Percentiles rank a stretch among this genome's conserved stretches.
These are phyloP conservation scores for Liodrosophila aerea DNA, from an alignment of 2,888 invertebrate species.

Conservation along the genomic window DNA sequence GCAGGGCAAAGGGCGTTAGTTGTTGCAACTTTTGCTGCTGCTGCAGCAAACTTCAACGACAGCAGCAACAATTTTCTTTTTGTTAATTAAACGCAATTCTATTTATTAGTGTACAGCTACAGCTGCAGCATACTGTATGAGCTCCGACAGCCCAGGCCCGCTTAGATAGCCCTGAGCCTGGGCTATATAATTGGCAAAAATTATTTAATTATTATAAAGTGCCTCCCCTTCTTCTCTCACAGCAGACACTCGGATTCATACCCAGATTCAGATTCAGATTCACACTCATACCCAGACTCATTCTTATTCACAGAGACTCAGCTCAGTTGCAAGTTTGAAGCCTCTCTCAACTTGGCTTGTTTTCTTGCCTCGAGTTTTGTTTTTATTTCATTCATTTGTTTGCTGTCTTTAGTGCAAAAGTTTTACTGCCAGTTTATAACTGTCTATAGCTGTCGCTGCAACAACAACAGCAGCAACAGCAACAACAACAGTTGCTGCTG, in stretches of 20 bases:
- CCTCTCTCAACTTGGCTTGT: slow-evolving; percentile 12
- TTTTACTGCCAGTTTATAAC: slow-evolving; percentile 38
- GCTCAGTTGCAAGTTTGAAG: slow-evolving; percentile 14
- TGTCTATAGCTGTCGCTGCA: slow-evolving; percentile 15
- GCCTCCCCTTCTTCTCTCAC: slow-evolving; percentile 38
- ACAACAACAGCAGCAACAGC: neutral
- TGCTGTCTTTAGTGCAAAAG: slow-evolving; percentile 26
- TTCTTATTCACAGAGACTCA: neutral
- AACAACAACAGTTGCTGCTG: slow-evolving; percentile 3
- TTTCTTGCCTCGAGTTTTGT: slow-evolving; percentile 38
- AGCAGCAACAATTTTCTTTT: slow-evolving; percentile 62
- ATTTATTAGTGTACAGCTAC: slow-evolving; percentile 61
- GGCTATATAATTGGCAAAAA: slow-evolving; percentile 68
- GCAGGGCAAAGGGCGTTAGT: slow-evolving; percentile 18
- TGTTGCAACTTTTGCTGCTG: slow-evolving; percentile 57
- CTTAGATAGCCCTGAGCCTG: slow-evolving; percentile 42
- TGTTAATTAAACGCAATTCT: slow-evolving; percentile 73
- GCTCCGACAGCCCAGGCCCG: slow-evolving; percentile 16
- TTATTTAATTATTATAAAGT: slow-evolving; percentile 76
- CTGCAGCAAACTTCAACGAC: slow-evolving; percentile 50
- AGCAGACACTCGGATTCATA: neutral
- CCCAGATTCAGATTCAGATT: no score
- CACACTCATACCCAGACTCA: no score
- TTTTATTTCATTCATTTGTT: slow-evolving; percentile 38
- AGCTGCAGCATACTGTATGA: slow-evolving; percentile 6